Percentiles rank a stretch among this genome's conserved stretches.
Evolutionary conservation across 2,113 vertebrate species (phyloP).

Genomic region (Pterocles gutturalis): DNA sequence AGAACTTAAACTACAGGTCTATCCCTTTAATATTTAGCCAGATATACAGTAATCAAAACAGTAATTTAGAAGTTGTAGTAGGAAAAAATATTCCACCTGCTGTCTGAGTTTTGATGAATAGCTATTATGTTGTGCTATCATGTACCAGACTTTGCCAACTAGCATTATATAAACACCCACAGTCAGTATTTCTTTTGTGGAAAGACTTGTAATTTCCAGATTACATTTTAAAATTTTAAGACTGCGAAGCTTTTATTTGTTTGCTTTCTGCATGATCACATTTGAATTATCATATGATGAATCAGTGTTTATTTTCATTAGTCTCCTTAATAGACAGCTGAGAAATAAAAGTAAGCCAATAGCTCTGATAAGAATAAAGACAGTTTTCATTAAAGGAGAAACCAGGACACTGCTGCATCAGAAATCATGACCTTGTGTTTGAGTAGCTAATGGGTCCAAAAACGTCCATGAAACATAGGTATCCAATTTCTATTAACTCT

Average conservation of each 20-base stretch:
- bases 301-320: not conserved
- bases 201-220: not conserved
- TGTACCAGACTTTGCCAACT: not conserved
- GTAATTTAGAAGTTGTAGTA: not conserved
- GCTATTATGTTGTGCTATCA: not conserved
- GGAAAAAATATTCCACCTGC: not conserved
- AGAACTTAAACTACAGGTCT: not conserved
- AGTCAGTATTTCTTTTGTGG: not conserved
- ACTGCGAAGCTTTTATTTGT: not conserved
- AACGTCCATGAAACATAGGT: not conserved
- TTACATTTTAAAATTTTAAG: not conserved
- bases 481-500: not conserved
- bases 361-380: not conserved
- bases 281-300: not conserved
- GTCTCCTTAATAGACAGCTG: not conserved
- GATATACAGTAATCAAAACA: not conserved
- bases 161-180: not conserved
- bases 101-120: not conserved
- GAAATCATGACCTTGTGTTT: not conserved
- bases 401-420: not conserved
- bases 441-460: not conserved
- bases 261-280: not conserved
- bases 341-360: not conserved
- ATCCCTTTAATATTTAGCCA: not conserved
- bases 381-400: not conserved